Conservation (phyloP, 2,797 vertebrate species). For the Glossophaga mutica region DNA sequence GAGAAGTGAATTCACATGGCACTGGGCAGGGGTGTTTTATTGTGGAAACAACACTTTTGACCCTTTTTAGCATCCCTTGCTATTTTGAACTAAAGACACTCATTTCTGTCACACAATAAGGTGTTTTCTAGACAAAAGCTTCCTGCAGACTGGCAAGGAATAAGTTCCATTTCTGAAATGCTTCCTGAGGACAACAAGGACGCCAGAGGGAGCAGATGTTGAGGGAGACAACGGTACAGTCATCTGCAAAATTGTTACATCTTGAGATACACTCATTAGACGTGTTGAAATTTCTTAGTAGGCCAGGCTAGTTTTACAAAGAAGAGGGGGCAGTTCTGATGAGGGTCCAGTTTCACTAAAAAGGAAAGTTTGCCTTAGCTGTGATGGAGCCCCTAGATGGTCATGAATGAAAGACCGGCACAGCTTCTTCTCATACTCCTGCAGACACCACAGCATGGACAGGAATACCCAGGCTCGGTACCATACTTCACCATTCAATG, state of each 20-base stretch:
- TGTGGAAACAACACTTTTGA: neutral
- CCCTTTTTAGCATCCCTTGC: neutral
- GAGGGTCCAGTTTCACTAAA: neutral
- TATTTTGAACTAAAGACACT: conserved; percentile 54
- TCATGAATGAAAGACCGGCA: neutral
- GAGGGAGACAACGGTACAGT: neutral
- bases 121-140: conserved; percentile 36
- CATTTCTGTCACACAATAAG: neutral
- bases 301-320: neutral
- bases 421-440: fast-evolving
- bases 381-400: fast-evolving
- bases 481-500: fast-evolving
- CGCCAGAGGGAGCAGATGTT: neutral
- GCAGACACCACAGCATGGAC: fast-evolving
- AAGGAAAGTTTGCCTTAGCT: neutral
- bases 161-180: neutral
- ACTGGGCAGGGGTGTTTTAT: neutral
- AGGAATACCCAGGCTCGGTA: fast-evolving
- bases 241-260: neutral
- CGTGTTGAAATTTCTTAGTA: neutral
- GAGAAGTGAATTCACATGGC: neutral
- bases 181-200: neutral
- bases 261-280: neutral
- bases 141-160: conserved; percentile 7
- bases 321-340: fast-evolving